A percentile compares a stretch with the other conserved stretches of the same genome.
phyloP scores from a whole-genome alignment of 1,140 invertebrate species.

The Galleria mellonella region DNA sequence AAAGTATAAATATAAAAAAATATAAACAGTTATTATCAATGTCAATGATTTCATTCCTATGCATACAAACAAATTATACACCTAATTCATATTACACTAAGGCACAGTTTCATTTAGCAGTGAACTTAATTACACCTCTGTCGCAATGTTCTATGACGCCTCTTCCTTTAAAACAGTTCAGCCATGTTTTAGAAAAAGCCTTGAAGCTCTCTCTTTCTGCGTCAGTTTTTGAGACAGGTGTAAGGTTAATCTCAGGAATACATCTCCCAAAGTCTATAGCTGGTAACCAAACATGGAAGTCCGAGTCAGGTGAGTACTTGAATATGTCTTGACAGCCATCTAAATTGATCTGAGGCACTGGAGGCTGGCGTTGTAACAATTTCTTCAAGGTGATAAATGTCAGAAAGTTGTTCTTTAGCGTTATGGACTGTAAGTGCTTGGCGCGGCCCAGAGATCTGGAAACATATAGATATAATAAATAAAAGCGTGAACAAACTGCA shows the following conservation, averaged over 20 bases:
- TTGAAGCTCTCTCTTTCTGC: constrained; percentile 60
- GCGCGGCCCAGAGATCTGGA: constrained; percentile 52
- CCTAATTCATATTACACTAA: neutral
- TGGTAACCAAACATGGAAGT: constrained; percentile 63
- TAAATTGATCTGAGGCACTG: constrained; percentile 62
- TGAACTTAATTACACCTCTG: constrained; percentile 52
- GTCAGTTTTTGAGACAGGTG: constrained; percentile 43
- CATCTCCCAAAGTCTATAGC: constrained; percentile 59
- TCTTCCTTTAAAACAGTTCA: constrained; percentile 58
- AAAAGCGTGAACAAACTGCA: too few relatives aligned
- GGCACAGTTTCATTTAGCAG: constrained; percentile 37
- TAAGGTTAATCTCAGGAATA: constrained; percentile 59
- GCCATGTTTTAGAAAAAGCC: constrained; percentile 58
- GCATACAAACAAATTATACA: neutral
- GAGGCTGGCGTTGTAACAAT: constrained; percentile 57
- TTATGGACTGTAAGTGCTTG: constrained; percentile 53
- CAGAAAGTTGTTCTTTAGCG: constrained; percentile 54
- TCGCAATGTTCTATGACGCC: constrained; percentile 64
- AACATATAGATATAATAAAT: constrained; percentile 4
- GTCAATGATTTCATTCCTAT: neutral
- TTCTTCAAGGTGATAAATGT: constrained; percentile 70
- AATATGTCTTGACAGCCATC: constrained; percentile 68
- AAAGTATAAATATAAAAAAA: too few relatives aligned
- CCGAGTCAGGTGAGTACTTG: constrained; percentile 65
- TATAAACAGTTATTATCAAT: neutral